These are phyloP conservation scores for Cosmorhoe ocellata DNA, from an alignment of 2,888 invertebrate genomes.

Conservation along the genomic window DNA sequence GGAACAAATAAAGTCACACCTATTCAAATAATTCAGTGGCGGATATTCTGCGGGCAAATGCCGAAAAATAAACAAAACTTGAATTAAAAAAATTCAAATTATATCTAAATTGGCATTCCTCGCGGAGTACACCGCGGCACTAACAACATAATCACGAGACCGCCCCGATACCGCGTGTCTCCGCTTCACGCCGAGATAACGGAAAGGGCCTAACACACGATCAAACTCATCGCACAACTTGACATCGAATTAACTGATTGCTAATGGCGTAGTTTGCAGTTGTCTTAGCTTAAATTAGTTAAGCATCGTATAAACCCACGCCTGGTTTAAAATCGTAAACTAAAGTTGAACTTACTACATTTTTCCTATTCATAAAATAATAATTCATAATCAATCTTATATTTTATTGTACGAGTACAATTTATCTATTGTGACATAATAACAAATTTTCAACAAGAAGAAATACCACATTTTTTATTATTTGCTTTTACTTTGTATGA, in stretches of 20 bases:
- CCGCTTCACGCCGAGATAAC: conserved; percentile 21
- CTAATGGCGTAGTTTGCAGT: too few relatives aligned
- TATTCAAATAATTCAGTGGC: conserved; percentile 18
- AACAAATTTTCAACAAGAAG: neutral
- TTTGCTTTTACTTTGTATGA: too few relatives aligned
- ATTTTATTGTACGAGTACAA: too few relatives aligned
- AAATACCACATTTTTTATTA: too few relatives aligned
- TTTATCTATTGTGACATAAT: too few relatives aligned
- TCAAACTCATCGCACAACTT: neutral
- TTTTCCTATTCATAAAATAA: too few relatives aligned
- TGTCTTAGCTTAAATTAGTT: too few relatives aligned
- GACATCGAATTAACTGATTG: too few relatives aligned
- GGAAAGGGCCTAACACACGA: conserved; percentile 7
- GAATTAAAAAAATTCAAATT: conserved; percentile 3
- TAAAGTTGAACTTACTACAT: too few relatives aligned
- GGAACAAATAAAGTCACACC: neutral
- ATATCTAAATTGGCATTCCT: conserved; percentile 27
- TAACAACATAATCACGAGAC: conserved; percentile 32
- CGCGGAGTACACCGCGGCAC: conserved; percentile 23
- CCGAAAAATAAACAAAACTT: conserved; percentile 12
- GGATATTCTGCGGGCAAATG: conserved; percentile 5
- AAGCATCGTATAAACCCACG: too few relatives aligned
- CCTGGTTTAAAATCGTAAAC: too few relatives aligned
- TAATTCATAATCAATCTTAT: too few relatives aligned
- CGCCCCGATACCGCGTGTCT: conserved; percentile 22